Percentiles rank a stretch among this genome's conserved stretches.
Evolutionary conservation across 2,113 vertebrate species (phyloP).

Genomic region (Lucifuga dentata): DNA sequence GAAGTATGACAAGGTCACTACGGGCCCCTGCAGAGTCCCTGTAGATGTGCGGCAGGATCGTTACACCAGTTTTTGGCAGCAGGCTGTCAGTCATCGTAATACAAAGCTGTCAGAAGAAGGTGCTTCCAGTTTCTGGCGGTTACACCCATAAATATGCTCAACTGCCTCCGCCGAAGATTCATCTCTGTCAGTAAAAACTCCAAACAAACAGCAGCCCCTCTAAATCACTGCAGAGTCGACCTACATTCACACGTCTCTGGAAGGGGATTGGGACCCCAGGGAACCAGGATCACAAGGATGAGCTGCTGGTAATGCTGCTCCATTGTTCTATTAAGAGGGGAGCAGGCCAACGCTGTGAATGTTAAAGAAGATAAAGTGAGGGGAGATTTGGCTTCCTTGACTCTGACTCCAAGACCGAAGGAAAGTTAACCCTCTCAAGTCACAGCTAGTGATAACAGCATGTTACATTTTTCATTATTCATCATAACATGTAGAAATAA

Average conservation of each 20-base stretch:
- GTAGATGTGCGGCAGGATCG: neutral
- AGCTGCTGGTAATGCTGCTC: conserved; percentile 75
- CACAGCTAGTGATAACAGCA: too few relatives aligned
- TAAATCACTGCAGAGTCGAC: conserved; percentile 65
- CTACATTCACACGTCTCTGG: conserved; percentile 71
- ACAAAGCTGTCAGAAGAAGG: conserved; percentile 9
- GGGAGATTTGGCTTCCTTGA: conserved; percentile 53
- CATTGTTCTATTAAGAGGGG: conserved; percentile 74
- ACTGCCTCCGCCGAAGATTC: conserved; percentile 15
- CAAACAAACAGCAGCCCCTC: conserved; percentile 53
- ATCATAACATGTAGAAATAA: too few relatives aligned
- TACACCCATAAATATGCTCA: conserved; percentile 29
- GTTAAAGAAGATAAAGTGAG: conserved; percentile 69
- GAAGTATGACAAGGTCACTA: too few relatives aligned
- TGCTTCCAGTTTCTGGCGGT: conserved; percentile 22
- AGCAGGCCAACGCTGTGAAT: conserved; percentile 65
- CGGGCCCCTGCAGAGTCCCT: neutral
- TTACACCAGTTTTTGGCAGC: too few relatives aligned
- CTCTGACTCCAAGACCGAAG: conserved; percentile 34
- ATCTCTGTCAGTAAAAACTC: conserved; percentile 40
- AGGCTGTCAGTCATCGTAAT: conserved; percentile 16
- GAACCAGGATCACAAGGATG: conserved; percentile 78
- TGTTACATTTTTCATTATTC: too few relatives aligned
- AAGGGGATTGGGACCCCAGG: conserved; percentile 61
- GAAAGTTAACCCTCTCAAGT: conserved; percentile 31